A percentile compares a stretch with the other conserved stretches of the same genome.
phyloP scores from a whole-genome alignment of 2,113 vertebrate species.

The Syngnathus floridae region DNA sequence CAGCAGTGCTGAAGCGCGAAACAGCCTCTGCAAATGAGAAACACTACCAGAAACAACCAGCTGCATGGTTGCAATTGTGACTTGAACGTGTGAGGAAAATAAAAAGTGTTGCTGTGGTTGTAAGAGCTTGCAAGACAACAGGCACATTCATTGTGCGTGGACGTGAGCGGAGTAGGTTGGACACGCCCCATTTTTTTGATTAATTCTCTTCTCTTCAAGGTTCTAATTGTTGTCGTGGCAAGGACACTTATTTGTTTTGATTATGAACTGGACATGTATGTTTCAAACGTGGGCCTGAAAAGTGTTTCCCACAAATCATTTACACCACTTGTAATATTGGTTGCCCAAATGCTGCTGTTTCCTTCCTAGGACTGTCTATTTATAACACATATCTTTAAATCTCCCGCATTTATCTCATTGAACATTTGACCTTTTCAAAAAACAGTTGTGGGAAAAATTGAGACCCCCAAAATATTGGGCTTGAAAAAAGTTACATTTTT shows the following conservation, averaged over 20 bases:
- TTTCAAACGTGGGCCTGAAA: background rate
- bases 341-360: background rate
- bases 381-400: background rate
- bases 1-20: background rate
- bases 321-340: background rate
- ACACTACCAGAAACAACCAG: background rate
- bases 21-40: background rate
- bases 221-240: background rate
- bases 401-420: background rate
- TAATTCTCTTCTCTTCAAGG: background rate
- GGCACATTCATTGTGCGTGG: constrained; percentile 15
- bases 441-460: background rate
- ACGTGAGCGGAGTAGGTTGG: constrained; percentile 12
- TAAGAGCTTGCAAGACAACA: constrained; percentile 26
- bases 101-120: background rate
- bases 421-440: background rate
- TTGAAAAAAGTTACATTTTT: background rate
- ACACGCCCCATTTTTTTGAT: background rate
- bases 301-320: background rate
- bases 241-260: background rate
- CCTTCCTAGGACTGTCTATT: background rate
- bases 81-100: background rate
- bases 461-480: background rate
- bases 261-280: background rate
- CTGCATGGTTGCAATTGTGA: background rate